These are phyloP conservation scores for Quadriops clusia DNA, from an alignment of 2,888 invertebrate genomes.

Conservation along the genomic window DNA sequence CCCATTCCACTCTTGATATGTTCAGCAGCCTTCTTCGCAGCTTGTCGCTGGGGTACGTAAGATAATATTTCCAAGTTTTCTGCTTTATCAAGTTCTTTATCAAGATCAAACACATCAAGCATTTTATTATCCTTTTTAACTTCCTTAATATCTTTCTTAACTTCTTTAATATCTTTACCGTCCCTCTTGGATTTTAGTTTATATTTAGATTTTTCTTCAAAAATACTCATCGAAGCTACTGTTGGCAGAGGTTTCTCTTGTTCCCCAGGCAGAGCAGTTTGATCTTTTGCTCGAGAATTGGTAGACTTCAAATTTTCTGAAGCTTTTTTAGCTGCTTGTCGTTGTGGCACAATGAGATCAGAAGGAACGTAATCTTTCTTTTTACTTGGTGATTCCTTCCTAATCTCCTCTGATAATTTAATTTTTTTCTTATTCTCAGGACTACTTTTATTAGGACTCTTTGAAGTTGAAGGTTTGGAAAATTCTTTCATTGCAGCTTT, in stretches of 20 bases:
- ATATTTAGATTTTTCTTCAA: constrained; percentile 21
- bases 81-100: constrained; percentile 49
- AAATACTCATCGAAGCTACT: constrained; percentile 7
- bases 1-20: constrained; percentile 74
- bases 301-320: constrained; percentile 73
- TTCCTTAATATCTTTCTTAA: constrained; percentile 14
- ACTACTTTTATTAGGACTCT: constrained; percentile 25
- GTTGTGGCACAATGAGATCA: constrained; percentile 77
- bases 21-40: constrained; percentile 84
- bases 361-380: constrained; percentile 50
- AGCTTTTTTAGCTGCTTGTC: constrained; percentile 84
- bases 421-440: constrained; percentile 25
- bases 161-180: constrained; percentile 21
- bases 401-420: constrained; percentile 19
- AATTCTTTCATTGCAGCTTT: constrained; percentile 82
- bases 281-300: constrained; percentile 33
- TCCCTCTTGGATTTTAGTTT: constrained; percentile 17
- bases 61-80: constrained; percentile 54
- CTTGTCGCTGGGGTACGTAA: constrained; percentile 81
- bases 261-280: constrained; percentile 13
- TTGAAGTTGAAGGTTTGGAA: constrained; percentile 36
- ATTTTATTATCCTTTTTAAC: constrained; percentile 18
- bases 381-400: constrained; percentile 25
- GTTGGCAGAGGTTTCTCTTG: constrained; percentile 6
- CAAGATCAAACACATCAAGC: constrained; percentile 45